Conservation (phyloP, 2,113 vertebrate genomes). For the Pyrgilauda ruficollis region DNA sequence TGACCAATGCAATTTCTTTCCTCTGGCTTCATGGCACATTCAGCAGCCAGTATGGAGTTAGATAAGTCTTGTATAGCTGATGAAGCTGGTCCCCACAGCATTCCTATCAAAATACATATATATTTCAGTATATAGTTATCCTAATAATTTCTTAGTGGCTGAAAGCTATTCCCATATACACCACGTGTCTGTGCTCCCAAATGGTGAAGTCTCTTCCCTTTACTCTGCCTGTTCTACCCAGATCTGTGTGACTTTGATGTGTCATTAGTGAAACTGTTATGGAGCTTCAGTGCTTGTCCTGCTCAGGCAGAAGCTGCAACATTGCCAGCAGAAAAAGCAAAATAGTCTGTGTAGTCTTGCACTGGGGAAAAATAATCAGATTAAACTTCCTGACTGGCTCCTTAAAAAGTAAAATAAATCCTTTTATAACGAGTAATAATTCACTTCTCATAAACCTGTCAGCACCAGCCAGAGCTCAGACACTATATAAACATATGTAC, state of each 20-base stretch:
- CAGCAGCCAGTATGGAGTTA: background rate
- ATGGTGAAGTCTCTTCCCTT: background rate
- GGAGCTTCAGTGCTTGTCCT: background rate
- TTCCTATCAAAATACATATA: background rate
- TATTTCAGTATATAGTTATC: background rate
- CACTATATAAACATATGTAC: slow-evolving; percentile 14
- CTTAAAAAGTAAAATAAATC: slow-evolving; percentile 45
- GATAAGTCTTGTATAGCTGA: background rate
- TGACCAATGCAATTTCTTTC: background rate
- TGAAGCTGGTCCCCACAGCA: background rate
- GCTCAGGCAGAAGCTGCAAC: background rate
- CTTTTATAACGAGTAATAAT: slow-evolving; percentile 31
- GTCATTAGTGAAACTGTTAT: background rate
- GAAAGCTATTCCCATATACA: background rate
- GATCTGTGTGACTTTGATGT: background rate
- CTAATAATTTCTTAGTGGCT: background rate
- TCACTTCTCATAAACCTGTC: slow-evolving; percentile 52
- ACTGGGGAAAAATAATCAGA: slow-evolving; percentile 25
- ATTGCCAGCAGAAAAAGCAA: background rate
- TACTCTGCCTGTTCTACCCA: background rate
- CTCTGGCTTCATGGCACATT: background rate
- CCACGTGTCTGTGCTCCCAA: background rate
- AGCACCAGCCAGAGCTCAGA: slow-evolving; percentile 37
- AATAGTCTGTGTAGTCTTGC: background rate
- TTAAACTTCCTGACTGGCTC: background rate